These are phyloP conservation scores for Verasper variegatus DNA, from an alignment of 2,113 vertebrate species.

Conservation along the genomic window DNA sequence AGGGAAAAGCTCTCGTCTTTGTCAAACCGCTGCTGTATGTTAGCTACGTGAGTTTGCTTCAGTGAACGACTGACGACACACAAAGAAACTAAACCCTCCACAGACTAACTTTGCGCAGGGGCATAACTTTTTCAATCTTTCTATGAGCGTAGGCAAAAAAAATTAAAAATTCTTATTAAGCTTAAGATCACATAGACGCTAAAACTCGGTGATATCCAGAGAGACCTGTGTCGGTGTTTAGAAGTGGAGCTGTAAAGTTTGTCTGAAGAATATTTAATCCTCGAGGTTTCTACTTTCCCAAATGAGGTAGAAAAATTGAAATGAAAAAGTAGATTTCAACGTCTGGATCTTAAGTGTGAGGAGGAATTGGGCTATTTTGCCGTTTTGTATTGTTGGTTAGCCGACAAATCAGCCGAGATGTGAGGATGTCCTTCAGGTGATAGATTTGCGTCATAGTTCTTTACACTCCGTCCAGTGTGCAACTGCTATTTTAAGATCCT, in stretches of 20 bases:
- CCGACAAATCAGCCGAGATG: not conserved
- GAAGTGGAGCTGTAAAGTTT: not conserved
- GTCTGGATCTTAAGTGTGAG: not conserved
- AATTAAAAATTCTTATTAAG: not conserved
- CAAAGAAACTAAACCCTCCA: not conserved
- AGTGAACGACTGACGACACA: not conserved
- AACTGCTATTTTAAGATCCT: no score
- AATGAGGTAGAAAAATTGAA: not conserved
- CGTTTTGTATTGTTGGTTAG: not conserved
- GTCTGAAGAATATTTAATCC: not conserved
- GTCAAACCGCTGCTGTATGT: not conserved
- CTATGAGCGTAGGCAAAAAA: not conserved
- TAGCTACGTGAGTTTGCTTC: not conserved
- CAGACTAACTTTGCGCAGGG: not conserved
- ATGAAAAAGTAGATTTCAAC: not conserved
- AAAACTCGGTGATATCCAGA: not conserved
- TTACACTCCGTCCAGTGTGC: no score
- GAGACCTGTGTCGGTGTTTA: not conserved
- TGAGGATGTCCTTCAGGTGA: not conserved
- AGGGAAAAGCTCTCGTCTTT: conserved; percentile 21
- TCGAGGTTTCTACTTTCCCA: not conserved
- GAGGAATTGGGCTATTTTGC: not conserved
- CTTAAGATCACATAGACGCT: not conserved
- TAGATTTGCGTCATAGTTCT: no score
- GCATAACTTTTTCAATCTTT: not conserved